Conservation (phyloP, 1,140 invertebrate species). For the Linepithema humile region DNA sequence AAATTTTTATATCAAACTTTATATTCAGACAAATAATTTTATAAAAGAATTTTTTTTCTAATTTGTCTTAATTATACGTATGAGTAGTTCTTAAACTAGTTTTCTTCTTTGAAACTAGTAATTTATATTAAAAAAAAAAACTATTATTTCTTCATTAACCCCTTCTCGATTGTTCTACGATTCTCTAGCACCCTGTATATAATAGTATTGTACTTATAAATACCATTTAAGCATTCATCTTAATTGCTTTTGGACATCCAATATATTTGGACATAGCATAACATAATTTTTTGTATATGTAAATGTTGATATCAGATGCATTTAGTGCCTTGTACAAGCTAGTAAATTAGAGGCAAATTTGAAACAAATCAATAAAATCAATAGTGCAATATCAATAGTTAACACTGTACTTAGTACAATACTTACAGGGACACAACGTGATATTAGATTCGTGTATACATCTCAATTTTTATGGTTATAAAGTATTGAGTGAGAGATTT, state of each 20-base stretch:
- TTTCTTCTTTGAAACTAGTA: too few relatives aligned
- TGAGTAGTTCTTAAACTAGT: too few relatives aligned
- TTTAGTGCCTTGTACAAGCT: conserved; percentile 61
- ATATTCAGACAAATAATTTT: background rate
- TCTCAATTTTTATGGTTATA: background rate
- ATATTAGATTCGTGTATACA: background rate
- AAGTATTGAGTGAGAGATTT: background rate
- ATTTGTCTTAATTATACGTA: too few relatives aligned
- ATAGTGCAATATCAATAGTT: background rate
- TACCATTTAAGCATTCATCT: background rate
- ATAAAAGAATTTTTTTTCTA: background rate
- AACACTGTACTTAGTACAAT: conserved; percentile 6
- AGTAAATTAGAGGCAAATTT: conserved; percentile 12
- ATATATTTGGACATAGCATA: conserved; percentile 33
- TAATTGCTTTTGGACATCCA: conserved; percentile 44
- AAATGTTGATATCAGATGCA: conserved; percentile 51
- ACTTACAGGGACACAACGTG: background rate
- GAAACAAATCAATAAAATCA: background rate
- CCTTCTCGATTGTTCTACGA: conserved; percentile 27
- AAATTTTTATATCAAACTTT: background rate
- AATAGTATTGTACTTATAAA: conserved; percentile 53
- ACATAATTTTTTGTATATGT: conserved; percentile 56
- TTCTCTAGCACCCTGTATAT: conserved; percentile 13
- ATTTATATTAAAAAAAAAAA: too few relatives aligned
- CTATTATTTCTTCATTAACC: too few relatives aligned